Base-by-base conservation (phyloP, 2,797 vertebrate genomes). In the Sebastes itinus region DNA sequence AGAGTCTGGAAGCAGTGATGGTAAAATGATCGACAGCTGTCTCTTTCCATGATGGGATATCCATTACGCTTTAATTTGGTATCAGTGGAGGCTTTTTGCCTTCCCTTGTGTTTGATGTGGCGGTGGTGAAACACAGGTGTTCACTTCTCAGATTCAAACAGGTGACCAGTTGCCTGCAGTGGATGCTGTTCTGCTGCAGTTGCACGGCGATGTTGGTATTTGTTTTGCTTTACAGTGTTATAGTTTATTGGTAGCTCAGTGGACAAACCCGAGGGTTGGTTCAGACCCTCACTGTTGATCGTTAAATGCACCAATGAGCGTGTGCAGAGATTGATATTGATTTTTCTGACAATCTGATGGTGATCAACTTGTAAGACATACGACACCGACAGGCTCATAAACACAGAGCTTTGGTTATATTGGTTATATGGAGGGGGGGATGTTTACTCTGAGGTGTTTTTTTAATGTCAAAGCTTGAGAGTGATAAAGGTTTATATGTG, bases 401-500 rank as follows among this genome's bases (percentile, higher is more conserved):
- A 92, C 69, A 65, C 72, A 60, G 54, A 79, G 60, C 87, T 77
- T 73, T 42, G 55, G 69, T 77, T 84, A 72, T 60, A 60, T 63
- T 71, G 32, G 78, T 59, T 83, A 74, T 79, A 60, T 1, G 54
- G 42, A 22, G 23, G 4, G 23, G 32, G 33, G 9, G 33, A 73
- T 81, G 72, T 90, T 91, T 87, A 86, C 84, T 76, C 84, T 56
- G 55, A 78, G 78, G 72, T 75, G 67, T 61, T 82, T 85, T 85
- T 84, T 83, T 56, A 28, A 82, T 72, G 58, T 61, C 75, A 80
- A 28, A 77, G 63, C 72, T 83, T 55, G 86, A 75, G 80, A 74
- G 78, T 42, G 65, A 78, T 89, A 84, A 92, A 91, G 35, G 59
- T 93, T 93, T 92, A 88, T 78, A 68, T 62, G 38, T 52, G 64